A percentile compares a stretch with the other conserved stretches of the same genome.
These are phyloP conservation scores for Tragelaphus strepsiceros DNA, from an alignment of 2,113 vertebrate genomes.

Conservation along the genomic window DNA sequence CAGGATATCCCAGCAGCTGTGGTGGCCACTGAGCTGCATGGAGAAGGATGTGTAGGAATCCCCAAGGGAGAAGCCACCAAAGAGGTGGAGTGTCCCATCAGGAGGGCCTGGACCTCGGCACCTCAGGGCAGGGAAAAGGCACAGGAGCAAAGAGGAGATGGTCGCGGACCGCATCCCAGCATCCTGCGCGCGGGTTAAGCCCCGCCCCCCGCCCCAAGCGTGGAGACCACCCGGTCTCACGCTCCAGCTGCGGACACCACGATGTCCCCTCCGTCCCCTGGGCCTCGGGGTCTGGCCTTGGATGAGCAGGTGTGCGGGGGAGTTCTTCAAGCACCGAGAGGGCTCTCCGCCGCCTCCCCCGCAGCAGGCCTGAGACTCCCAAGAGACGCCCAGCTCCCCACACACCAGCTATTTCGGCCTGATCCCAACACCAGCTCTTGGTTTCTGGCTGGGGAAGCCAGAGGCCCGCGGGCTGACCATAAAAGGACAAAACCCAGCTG, in stretches of 20 bases:
- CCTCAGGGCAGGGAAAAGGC: not conserved
- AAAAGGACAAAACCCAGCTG: constrained; percentile 80
- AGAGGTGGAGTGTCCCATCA: not conserved
- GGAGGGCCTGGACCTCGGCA: not conserved
- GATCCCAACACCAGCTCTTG: constrained; percentile 72
- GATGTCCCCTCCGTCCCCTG: not conserved
- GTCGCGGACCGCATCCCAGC: not conserved
- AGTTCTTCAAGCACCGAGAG: not conserved
- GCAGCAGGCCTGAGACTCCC: not conserved
- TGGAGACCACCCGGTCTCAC: accelerated
- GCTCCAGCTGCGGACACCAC: too few relatives aligned
- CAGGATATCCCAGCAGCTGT: not conserved
- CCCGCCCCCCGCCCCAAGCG: not conserved
- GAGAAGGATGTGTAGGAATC: not conserved
- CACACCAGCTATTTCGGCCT: constrained; percentile 69
- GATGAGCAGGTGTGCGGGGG: not conserved
- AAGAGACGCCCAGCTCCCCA: constrained; percentile 41
- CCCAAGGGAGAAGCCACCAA: not conserved
- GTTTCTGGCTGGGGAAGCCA: constrained; percentile 72
- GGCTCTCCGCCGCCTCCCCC: not conserved
- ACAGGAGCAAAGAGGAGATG: accelerated
- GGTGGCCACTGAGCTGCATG: not conserved
- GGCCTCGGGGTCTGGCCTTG: not conserved
- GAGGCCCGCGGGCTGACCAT: constrained; percentile 78
- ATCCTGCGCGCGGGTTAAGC: not conserved